Base-by-base conservation (phyloP, 2,797 vertebrate species). In the Coluber constrictor region DNA sequence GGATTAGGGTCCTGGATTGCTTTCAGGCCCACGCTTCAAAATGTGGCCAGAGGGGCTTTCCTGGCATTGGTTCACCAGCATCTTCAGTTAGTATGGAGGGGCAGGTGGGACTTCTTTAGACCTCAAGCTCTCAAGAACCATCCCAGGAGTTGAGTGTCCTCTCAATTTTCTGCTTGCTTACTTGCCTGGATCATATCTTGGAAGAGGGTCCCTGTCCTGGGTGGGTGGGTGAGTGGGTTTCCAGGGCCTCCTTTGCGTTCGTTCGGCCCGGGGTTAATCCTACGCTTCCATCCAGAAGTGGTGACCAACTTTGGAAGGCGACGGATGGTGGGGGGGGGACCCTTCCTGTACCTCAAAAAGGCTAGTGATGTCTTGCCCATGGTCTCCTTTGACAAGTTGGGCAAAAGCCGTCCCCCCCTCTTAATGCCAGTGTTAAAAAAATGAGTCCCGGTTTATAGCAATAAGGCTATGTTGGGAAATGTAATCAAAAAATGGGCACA, bases 181-280 rank as follows among this genome's bases (percentile, higher is more conserved):
- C n/a, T 7, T 32, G 66, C 2, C n/a, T 70, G 66, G 61, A 29
- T 13, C 61, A 12, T 27, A 13, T 13, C 4, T 63, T 27, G 12
- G 12, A 13, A n/a, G 29, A n/a, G 29, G 16, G 32, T 9, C 16
- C 70, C 16, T 20, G 15, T 37, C n/a, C 16, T 37, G 70, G 63
- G 29, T 66, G 12, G 63, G 29, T 61, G 59, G 63, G 29, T 66
- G 12, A 29, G 29, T 61, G 60, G 61, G 4, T 32, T 74, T 37
- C 70, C 32, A 74, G 16, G 18, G 32, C 70, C 16, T 15, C n/a
- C 13, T 70, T 70, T 15, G 63, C 12, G 0, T 70, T 5, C 2
- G 11, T n/a, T 70, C 2, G 1, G n/a, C 32, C 15, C 1, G 0
- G 2, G n/a, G 6, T 32, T n/a, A 32, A 70, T 13, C 66, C 0